phyloP scores from a whole-genome alignment of 2,888 invertebrate genomes.

The Microctonus hyperodae region DNA sequence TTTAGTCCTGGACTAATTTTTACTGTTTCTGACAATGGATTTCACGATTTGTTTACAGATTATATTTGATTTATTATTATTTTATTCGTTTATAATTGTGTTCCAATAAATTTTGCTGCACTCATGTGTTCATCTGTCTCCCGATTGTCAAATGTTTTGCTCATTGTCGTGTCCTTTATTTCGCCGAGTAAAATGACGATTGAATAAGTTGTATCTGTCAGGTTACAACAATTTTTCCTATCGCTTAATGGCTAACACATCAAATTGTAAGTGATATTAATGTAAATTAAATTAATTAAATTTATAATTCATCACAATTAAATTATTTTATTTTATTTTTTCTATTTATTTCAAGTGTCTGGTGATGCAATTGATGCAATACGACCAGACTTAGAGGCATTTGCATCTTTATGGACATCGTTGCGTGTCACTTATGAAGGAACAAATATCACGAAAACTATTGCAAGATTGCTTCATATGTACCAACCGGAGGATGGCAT shows the following conservation, averaged over 20 bases:
- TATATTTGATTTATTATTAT: neutral
- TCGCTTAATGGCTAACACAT: slow-evolving; percentile 22
- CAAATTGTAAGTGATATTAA: slow-evolving; percentile 28
- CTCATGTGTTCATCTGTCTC: neutral
- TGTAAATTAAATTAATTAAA: slow-evolving; percentile 32
- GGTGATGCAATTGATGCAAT: slow-evolving; percentile 34
- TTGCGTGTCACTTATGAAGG: slow-evolving; percentile 45
- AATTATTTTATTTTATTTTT: slow-evolving; percentile 14
- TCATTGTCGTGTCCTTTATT: slow-evolving; percentile 28
- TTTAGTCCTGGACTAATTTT: no score
- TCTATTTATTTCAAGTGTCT: slow-evolving; percentile 23
- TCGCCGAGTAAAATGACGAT: slow-evolving; percentile 14
- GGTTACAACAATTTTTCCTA: neutral
- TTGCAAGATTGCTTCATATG: slow-evolving; percentile 49
- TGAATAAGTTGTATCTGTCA: slow-evolving; percentile 25
- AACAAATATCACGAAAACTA: slow-evolving; percentile 45
- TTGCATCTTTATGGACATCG: slow-evolving; percentile 46
- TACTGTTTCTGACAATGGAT: neutral
- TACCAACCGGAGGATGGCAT: slow-evolving; percentile 55
- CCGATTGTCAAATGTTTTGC: slow-evolving; percentile 16
- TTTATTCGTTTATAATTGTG: neutral
- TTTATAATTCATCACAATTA: slow-evolving; percentile 6
- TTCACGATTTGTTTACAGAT: neutral
- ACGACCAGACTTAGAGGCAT: slow-evolving; percentile 43
- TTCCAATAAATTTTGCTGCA: neutral